Percentiles rank a stretch among this genome's conserved stretches.
Evolutionary conservation across 2,888 invertebrate species (phyloP).

Genomic region (Amiota communis): DNA sequence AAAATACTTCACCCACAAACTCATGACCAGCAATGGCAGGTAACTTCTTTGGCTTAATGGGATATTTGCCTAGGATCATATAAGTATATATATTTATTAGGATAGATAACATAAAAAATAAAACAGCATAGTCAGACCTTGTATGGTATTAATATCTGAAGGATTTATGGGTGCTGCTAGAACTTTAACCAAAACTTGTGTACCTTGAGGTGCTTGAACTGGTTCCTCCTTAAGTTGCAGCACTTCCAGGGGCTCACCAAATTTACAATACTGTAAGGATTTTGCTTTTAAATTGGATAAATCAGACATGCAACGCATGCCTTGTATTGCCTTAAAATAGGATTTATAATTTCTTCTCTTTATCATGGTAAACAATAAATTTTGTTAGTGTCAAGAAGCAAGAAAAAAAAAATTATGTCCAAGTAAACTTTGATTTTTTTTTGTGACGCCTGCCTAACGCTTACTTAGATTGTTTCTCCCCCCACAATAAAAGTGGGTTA

Average conservation of each 20-base stretch:
- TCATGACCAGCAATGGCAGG: constrained; percentile 95
- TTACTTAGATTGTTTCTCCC: not conserved
- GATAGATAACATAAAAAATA: too few relatives aligned
- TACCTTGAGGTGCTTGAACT: constrained; percentile 75
- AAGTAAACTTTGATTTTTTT: not conserved
- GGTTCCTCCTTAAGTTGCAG: constrained; percentile 77
- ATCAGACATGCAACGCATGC: not conserved
- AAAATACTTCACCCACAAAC: constrained; percentile 89
- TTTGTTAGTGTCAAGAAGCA: not conserved
- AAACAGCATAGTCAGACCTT: constrained; percentile 76
- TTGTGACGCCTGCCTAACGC: not conserved
- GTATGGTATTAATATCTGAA: constrained; percentile 97
- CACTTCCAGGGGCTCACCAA: constrained; percentile 88
- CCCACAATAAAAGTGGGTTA: too few relatives aligned
- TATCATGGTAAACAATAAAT: constrained; percentile 9
- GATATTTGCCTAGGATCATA: constrained; percentile 76
- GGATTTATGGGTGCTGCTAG: constrained; percentile 96
- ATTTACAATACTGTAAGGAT: constrained; percentile 78
- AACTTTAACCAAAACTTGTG: constrained; percentile 87
- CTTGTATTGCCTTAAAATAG: too few relatives aligned
- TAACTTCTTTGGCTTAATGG: constrained; percentile 81
- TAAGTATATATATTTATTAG: too few relatives aligned
- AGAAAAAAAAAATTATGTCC: not conserved
- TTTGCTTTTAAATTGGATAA: not conserved
- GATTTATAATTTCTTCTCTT: not conserved